Conservation (phyloP, 2,113 vertebrate genomes). For the Microcebus lehilahytsara region DNA sequence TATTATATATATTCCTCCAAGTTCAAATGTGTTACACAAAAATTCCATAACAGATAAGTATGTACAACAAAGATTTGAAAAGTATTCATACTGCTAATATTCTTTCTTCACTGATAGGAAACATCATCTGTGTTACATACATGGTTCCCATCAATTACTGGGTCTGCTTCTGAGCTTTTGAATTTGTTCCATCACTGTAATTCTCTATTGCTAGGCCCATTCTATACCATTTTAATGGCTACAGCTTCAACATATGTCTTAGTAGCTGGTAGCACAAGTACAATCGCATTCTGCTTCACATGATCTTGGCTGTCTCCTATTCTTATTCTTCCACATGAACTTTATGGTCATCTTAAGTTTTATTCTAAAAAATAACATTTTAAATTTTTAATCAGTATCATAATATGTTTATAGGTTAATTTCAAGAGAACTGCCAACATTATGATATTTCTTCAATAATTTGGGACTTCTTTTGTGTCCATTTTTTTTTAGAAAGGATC, state of each 20-base stretch:
- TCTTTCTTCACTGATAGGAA: neutral
- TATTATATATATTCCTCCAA: neutral
- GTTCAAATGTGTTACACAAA: neutral
- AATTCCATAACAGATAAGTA: neutral
- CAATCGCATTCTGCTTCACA: neutral
- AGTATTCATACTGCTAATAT: neutral
- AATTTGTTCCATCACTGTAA: neutral
- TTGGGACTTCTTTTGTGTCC: neutral
- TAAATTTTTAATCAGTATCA: slow-evolving; percentile 8
- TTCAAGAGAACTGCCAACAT: neutral
- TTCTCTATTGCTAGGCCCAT: neutral
- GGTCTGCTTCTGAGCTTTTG: neutral
- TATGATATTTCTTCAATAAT: neutral
- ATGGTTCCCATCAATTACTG: neutral
- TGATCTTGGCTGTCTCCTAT: neutral
- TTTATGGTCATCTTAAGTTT: neutral
- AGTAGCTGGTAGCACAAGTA: neutral
- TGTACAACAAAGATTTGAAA: neutral
- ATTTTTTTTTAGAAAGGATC: neutral
- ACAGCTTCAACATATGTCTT: neutral
- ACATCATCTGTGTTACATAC: neutral
- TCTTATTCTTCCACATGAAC: neutral
- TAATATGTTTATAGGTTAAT: neutral
- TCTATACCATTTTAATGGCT: neutral
- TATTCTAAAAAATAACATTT: neutral